Evolutionary conservation across 2,888 invertebrate species (phyloP), one percentile per base, ranked within the genome.

Genomic region (Cephus nigrinus): DNA sequence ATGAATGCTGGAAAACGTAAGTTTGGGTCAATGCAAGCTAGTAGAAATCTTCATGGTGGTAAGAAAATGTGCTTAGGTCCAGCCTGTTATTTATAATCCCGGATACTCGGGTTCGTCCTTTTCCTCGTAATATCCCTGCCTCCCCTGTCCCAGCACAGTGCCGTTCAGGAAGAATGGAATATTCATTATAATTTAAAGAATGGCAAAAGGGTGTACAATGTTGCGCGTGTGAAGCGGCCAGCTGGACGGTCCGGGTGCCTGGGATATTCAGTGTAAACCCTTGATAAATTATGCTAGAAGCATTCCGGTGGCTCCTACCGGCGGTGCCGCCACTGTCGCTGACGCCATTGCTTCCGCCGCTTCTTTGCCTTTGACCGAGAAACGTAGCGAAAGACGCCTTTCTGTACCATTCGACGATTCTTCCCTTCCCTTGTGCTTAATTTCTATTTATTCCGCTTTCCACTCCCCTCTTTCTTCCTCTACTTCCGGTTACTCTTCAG

Each of bases 251-350:
- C 71, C 71, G 71, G 71, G 71, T 71, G 76, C 68, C n/a, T 36
- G 68, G 30, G 30, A 71, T 77, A 74, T 69, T 71, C 71, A 71
- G 71, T 75, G 80, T 78, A 79, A 82, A 78, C 82, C 81, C 78
- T 82, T 82, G 79, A 81, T 82, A 82, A 81, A 82, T 81, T 80
- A 78, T 79, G 72, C 73, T 73, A 75, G 78, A 79, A 79, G 78
- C 75, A 76, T 72, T 77, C 75, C 76, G 75, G 71, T 33, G 71
- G 71, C 71, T 71, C 55, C 55, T 55, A 23, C 9, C 0, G 73
- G 71, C 32, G 74, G 40, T 74, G 69, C 68, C 36, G 36, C 35
- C 36, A 36, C 68, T 68, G 77, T 77, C 74, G 36, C 79, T 75
- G 77, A 77, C 77, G 79, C 76, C 75, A 75, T 75, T 79, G 31